These are phyloP conservation scores for Pogonophryne albipinna DNA, from an alignment of 2,797 vertebrate genomes.

Conservation along the genomic window DNA sequence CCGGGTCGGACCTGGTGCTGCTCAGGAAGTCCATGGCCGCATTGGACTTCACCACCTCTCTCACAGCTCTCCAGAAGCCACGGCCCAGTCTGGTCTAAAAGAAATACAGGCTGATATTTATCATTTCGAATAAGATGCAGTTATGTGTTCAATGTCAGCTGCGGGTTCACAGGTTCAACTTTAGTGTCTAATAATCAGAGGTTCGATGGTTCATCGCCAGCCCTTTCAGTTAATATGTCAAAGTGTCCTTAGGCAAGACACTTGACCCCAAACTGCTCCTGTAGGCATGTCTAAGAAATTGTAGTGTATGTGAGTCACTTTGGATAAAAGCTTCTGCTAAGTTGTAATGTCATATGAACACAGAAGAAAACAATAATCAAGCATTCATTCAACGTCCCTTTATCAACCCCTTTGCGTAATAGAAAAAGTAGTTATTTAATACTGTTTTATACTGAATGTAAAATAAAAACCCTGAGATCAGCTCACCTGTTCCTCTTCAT, in stretches of 20 bases:
- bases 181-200: no score
- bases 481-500: constrained; percentile 72
- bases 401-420: background rate
- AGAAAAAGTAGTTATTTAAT: background rate
- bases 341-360: background rate
- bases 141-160: background rate
- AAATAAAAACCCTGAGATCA: background rate
- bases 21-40: constrained; percentile 88
- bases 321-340: no score
- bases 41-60: constrained; percentile 88
- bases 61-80: constrained; percentile 86
- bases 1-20: constrained; percentile 83
- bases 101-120: constrained; percentile 2
- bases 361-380: background rate
- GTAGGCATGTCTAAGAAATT: no score
- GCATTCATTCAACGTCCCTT: background rate
- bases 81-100: constrained; percentile 77
- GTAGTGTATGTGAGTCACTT: no score
- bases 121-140: background rate
- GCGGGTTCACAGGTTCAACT: no score
- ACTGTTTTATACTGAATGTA: background rate
- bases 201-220: no score
- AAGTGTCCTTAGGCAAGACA: no score
- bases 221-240: no score
- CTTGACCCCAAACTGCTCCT: no score